Base-by-base conservation (phyloP, 1,140 invertebrate species). In the Drosophila ironensis region DNA sequence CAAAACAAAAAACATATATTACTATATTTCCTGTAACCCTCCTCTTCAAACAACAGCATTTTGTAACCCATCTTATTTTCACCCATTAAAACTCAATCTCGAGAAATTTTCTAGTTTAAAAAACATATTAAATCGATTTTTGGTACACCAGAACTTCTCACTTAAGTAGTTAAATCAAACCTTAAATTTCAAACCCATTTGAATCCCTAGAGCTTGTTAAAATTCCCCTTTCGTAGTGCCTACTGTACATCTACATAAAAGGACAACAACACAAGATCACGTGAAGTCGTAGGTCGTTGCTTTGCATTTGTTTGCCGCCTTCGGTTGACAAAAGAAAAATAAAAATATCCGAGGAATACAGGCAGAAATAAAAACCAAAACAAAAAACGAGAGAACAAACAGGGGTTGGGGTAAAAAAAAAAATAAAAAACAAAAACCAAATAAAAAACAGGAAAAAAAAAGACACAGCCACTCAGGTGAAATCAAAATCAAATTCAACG, bases 401-500 rank as follows among this genome's bases (percentile, higher is more conserved):
- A n/a, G 37, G 17, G n/a, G n/a, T n/a, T n/a, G n/a, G n/a, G n/a
- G n/a, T n/a, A 67, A 48, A 27, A n/a, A 35, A 35, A 12, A 19
- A 12, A 37, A 30, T 33, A 48, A 46, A 11, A 51, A 53, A 12
- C 27, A 8, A 61, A 46, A 24, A 22, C 22, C 46, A 35, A 61
- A 48, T 24, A 12, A 33, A 63, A 48, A 17, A 28, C 22, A 17
- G 41, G 35, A 28, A 50, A 22, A 44, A 37, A 57, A 42, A 44
- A 80, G 64, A 22, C 40, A 38, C 56, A 67, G 53, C 72, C 81
- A 86, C 81, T 86, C 76, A 81, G 77, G 82, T 87, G 82, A 87
- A 82, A 87, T 87, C 82, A 87, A 87, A 87, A 87, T 87, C 75
- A 87, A 84, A 86, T 86, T 81, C 81, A 84, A 87, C 81, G 70